Evolutionary conservation across 2,797 vertebrate genomes (phyloP), one percentile per base, ranked within the genome.

Genomic region (Coracias cyanogaster): DNA sequence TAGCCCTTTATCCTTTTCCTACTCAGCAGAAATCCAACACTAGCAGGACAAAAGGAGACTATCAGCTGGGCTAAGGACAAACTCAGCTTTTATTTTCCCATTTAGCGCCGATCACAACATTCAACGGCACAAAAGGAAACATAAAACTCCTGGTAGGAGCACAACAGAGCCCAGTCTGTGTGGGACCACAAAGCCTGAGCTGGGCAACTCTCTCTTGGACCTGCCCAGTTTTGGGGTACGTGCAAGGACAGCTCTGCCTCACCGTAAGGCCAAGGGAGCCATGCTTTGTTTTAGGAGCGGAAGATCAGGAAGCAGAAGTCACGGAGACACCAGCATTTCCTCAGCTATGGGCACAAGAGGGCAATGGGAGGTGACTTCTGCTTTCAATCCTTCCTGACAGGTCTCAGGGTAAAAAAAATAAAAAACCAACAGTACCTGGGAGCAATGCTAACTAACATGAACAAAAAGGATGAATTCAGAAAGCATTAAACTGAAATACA

Each of bases 201-300:
- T 10, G 25, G 1, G 3, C 33, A 21, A 61, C 6, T 9, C 14
- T 25, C 62, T 31, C 7, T 10, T 1, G 3, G 67, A 67, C 15
- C 33, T 66, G 33, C 17, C 43, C 7, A 1, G 24, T 13, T 26
- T 31, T 29, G 0, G 6, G 49, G 20, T 21, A 14, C 0, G 4
- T 4, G 28, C 10, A 9, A 20, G 60, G 29, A 22, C 17, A 17
- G 18, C 21, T 26, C 43, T 10, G 18, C 29, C 13, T 22, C 1
- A 1, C 49, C 2, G 0, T 3, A 8, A 29, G 31, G 65, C 31
- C 26, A 17, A 52, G 60, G 33, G 29, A 65, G 39, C 8, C 12
- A 17, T 1, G 2, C 6, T n/a, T 29, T 1, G 0, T 5, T 49
- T 22, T 17, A 7, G 48, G 37, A 54, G 46, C 39, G n/a, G 73